Percentiles rank a stretch among this genome's conserved stretches.
phyloP scores from a whole-genome alignment of 2,113 vertebrate species.

The Rattus rattus region DNA sequence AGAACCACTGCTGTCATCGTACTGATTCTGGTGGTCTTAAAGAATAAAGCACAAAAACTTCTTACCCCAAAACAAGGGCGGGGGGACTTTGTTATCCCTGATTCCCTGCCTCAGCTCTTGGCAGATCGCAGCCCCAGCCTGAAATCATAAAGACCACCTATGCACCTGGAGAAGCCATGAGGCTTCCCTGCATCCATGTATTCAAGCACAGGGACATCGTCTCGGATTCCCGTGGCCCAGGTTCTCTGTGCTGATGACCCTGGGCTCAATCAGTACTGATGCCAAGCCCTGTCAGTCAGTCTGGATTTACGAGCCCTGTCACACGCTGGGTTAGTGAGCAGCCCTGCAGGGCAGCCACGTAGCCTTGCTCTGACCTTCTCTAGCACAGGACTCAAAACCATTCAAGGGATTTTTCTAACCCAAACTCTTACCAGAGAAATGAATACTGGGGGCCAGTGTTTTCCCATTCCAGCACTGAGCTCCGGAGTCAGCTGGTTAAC shows the following conservation, averaged over 20 bases:
- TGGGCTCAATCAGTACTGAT: neutral
- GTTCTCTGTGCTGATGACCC: neutral
- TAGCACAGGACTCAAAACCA: no score
- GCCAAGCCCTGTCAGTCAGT: neutral
- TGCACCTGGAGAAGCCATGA: neutral
- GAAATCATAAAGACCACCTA: neutral
- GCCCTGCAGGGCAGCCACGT: rapidly evolving
- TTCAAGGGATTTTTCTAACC: neutral
- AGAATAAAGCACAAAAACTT: neutral
- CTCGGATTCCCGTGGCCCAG: neutral
- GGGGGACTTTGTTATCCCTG: neutral
- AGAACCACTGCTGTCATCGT: neutral
- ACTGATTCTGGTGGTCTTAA: neutral
- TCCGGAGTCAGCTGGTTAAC: neutral
- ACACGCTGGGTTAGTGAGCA: neutral
- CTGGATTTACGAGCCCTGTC: neutral
- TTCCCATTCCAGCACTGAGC: neutral
- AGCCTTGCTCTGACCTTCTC: neutral
- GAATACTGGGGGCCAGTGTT: neutral
- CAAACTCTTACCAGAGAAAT: neutral
- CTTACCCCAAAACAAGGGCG: neutral
- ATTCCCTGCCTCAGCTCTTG: neutral
- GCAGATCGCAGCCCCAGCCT: neutral
- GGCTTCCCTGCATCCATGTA: neutral
- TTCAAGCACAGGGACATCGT: rapidly evolving